Percentiles rank a stretch among this genome's conserved stretches.
Conservation (phyloP, 2,113 vertebrate genomes). For the Pituophis catenifer region DNA sequence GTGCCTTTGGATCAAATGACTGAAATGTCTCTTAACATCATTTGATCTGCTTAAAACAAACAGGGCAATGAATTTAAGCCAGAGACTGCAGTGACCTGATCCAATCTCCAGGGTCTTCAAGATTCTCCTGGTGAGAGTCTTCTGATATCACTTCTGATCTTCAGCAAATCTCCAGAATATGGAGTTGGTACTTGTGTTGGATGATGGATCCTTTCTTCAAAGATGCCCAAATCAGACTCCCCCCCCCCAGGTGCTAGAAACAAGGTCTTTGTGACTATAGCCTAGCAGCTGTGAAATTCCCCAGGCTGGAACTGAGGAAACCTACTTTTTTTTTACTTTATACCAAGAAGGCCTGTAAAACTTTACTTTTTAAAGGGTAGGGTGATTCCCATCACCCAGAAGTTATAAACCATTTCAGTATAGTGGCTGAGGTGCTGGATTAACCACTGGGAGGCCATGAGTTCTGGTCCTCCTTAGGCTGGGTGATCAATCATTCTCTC, state of each 20-base stretch:
- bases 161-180: not conserved
- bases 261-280: not conserved
- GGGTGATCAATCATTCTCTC: not conserved
- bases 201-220: not conserved
- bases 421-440: not conserved
- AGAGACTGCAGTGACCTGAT: not conserved
- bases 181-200: too few relatives aligned
- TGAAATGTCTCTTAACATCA: not conserved
- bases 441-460: not conserved
- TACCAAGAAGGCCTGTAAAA: not conserved
- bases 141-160: not conserved
- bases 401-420: not conserved
- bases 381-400: too few relatives aligned
- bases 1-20: not conserved
- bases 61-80: not conserved
- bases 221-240: not conserved
- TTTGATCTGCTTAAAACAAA: not conserved
- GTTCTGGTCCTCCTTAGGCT: not conserved
- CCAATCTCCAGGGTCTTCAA: not conserved
- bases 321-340: not conserved
- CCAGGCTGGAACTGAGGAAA: not conserved
- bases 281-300: not conserved
- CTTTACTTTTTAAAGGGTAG: not conserved
- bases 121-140: not conserved
- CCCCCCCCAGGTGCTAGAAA: not conserved